Percentiles rank a stretch among this genome's conserved stretches.
Conservation (phyloP, 1,140 invertebrate species). For the Tyrophagus putrescentiae region DNA sequence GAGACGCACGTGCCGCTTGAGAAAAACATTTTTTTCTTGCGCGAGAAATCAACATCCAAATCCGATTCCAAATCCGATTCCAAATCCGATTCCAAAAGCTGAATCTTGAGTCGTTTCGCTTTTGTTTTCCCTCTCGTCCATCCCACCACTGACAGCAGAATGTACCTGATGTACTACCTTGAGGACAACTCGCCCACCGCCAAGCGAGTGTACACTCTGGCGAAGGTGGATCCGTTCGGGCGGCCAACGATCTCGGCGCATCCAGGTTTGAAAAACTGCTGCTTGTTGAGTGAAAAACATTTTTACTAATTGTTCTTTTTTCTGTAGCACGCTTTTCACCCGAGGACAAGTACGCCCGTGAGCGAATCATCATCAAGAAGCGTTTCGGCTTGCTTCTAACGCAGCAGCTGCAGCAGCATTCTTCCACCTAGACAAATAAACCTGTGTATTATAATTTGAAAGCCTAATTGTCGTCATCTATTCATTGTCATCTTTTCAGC, state of each 20-base stretch:
- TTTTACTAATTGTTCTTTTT: slow-evolving; percentile 27
- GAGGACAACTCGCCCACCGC: slow-evolving; percentile 33
- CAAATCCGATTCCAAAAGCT: neutral
- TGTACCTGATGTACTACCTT: slow-evolving; percentile 40
- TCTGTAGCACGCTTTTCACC: slow-evolving; percentile 75
- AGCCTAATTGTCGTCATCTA: neutral
- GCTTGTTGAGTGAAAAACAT: neutral
- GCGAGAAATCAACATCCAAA: neutral
- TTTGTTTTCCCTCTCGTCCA: neutral
- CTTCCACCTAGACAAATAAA: neutral
- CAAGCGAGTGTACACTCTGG: slow-evolving; percentile 39
- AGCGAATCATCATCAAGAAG: slow-evolving; percentile 76
- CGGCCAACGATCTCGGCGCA: slow-evolving; percentile 72
- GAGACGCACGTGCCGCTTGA: too few relatives aligned
- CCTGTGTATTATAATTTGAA: neutral
- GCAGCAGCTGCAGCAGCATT: slow-evolving; percentile 46
- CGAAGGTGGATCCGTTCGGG: slow-evolving; percentile 57
- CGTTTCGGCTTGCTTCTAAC: slow-evolving; percentile 72
- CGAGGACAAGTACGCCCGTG: slow-evolving; percentile 81
- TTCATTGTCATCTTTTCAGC: neutral
- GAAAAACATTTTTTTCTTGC: too few relatives aligned
- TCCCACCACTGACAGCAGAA: slow-evolving; percentile 34
- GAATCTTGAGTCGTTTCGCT: too few relatives aligned
- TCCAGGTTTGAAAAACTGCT: slow-evolving; percentile 45
- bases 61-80: neutral